Conservation (phyloP, 2,888 invertebrate genomes). For the Melanophora roralis region DNA sequence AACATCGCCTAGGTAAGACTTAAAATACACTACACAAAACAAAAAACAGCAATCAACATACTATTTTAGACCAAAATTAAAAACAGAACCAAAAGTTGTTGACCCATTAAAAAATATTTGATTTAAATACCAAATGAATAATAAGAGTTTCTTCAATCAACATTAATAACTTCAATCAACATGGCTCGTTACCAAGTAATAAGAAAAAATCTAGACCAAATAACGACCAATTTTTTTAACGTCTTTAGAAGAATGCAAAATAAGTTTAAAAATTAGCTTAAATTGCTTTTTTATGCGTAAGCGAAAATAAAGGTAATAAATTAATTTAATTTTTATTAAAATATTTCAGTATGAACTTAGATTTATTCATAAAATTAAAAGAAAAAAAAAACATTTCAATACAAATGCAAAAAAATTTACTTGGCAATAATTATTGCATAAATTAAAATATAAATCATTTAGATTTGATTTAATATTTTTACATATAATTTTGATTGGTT, state of each 20-base stretch:
- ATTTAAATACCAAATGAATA: no score
- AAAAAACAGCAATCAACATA: conserved; percentile 71
- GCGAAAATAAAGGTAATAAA: background rate
- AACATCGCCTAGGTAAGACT: conserved; percentile 75
- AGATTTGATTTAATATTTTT: conserved; percentile 29
- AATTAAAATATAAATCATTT: conserved; percentile 33
- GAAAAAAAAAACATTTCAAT: background rate
- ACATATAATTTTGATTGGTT: conserved; percentile 57
- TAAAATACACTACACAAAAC: conserved; percentile 31
- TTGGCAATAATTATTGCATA: conserved; percentile 18
- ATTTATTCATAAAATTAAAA: conserved; percentile 12
- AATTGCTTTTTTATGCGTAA: background rate
- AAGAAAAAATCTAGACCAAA: background rate
- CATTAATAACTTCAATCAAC: conserved; percentile 59
- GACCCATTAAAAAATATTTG: background rate
- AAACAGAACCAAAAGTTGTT: conserved; percentile 14
- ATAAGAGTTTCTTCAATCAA: conserved; percentile 63
- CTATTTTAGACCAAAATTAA: background rate
- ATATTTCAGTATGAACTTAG: conserved; percentile 28
- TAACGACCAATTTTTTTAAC: background rate
- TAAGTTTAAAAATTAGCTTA: background rate
- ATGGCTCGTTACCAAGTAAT: conserved; percentile 30
- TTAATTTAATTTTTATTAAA: background rate
- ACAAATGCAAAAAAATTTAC: background rate
- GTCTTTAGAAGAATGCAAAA: no score